These are phyloP conservation scores for Trichogramma evanescens DNA, from an alignment of 2,888 invertebrate genomes.

Conservation along the genomic window DNA sequence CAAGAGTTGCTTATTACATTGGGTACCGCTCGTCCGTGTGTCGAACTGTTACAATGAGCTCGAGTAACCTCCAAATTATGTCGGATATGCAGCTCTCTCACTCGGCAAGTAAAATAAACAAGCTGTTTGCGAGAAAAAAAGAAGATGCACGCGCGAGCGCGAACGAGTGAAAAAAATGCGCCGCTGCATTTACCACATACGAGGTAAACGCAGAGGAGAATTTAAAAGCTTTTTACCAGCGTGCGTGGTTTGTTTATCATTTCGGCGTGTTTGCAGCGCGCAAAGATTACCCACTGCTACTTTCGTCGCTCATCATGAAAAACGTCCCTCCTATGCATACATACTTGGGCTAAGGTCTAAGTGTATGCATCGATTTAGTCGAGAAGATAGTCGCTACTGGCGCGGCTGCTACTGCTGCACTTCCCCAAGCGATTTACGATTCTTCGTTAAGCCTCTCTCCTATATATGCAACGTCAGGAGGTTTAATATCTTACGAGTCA, in stretches of 20 bases:
- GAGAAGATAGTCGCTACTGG: neutral
- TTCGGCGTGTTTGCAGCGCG: constrained; percentile 9
- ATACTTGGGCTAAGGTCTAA: constrained; percentile 3
- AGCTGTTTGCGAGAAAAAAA: neutral
- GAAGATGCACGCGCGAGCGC: neutral
- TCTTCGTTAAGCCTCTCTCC: too few relatives aligned
- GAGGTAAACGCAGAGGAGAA: neutral
- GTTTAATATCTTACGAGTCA: too few relatives aligned
- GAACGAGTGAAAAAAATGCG: neutral
- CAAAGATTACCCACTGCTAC: constrained; percentile 9
- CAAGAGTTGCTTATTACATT: too few relatives aligned
- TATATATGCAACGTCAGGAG: too few relatives aligned
- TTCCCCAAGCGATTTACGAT: too few relatives aligned
- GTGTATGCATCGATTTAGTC: constrained; percentile 19
- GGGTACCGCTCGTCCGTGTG: too few relatives aligned
- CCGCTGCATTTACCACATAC: too few relatives aligned
- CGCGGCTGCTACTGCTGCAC: too few relatives aligned
- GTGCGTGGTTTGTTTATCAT: constrained; percentile 12
- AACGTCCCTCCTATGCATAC: neutral
- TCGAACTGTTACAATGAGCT: too few relatives aligned
- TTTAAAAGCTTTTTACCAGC: neutral
- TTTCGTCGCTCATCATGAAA: neutral
- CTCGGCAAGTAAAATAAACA: too few relatives aligned
- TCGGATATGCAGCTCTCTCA: too few relatives aligned
- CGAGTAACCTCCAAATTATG: too few relatives aligned